Evolutionary conservation across 1,140 invertebrate genomes (phyloP).

Genomic region (Zaprionus ghesquierei): DNA sequence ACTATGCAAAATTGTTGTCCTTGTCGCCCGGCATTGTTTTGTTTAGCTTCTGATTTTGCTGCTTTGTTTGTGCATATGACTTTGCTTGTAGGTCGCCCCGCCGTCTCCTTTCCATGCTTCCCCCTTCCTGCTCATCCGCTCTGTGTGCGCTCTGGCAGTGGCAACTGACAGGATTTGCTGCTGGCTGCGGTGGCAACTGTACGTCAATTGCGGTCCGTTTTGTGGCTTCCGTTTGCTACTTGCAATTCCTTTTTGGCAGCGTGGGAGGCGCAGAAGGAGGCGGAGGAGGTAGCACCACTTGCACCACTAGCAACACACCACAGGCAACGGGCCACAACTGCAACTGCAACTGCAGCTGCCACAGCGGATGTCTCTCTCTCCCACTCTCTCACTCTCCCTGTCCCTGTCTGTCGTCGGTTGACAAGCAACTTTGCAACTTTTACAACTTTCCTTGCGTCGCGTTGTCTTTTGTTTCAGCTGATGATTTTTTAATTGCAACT

Average conservation of each 20-base stretch:
- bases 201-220: conserved; percentile 78
- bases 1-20: conserved; percentile 78
- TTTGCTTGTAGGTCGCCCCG: conserved; percentile 71
- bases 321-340: background rate
- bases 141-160: background rate
- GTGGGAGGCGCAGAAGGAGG: background rate
- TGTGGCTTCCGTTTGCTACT: conserved; percentile 75
- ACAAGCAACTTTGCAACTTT: conserved; percentile 46
- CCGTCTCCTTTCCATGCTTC: background rate
- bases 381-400: conserved; percentile 9
- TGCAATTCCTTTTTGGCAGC: conserved; percentile 66
- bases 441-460: conserved; percentile 42
- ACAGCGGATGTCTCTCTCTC: conserved; percentile 9
- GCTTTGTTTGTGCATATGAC: conserved; percentile 68
- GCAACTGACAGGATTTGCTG: conserved; percentile 14
- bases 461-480: conserved; percentile 52
- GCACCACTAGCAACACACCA: conserved; percentile 1
- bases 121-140: background rate
- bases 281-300: background rate
- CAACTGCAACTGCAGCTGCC: background rate
- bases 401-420: conserved; percentile 32
- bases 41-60: conserved; percentile 73
- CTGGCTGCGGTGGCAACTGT: conserved; percentile 45
- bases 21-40: conserved; percentile 70
- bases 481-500: conserved; percentile 75